Evolutionary conservation across 2,113 vertebrate genomes (phyloP), one percentile per base, ranked within the genome.

Genomic region (Eublepharis macularius): DNA sequence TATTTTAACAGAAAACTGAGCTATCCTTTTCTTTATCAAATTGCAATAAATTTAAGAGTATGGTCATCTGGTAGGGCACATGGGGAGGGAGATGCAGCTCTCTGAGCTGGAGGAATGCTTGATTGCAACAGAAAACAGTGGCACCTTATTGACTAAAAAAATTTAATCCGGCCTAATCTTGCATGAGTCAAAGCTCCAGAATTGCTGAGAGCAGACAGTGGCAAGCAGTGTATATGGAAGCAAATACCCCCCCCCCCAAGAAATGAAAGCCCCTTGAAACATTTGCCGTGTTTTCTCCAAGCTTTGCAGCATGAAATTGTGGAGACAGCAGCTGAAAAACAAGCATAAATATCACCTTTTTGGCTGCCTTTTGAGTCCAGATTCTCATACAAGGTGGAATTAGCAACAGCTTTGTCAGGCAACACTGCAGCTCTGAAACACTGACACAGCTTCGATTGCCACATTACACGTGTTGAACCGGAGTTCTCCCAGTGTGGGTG

Each of bases 1-100:
- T 87, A 92, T 94, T 94, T 90, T 65, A 89, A 90, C 89, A 87
- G 63, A 4, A 65, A 6, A 84, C 47, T 32, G 26, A 24, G 86
- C n/a, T 34, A 3, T 0, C 49, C 1, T 0, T 32, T 86, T 91
- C 90, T 41, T 84, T 43, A 51, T 60, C 16, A 1, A 32, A 87
- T 19, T 69, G 4, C 84, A 47, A 80, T 86, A 36, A 68, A 68
- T 84, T n/a, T 32, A 79, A 4, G 80, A n/a, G 6, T 6, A 80
- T 57, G 34, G 19, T 63, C 36, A 43, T 12, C 36, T 21, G 51
- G 12, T 54, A 1, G 60, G 57, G 17, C 68, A 57, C 68, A 43
- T 76, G 60, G 85, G 19, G 66, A 34, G 8, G 4, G 16, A 24
- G 12, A 80, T 36, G 21, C 39, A 17, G 39, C 54, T 16, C 57